Percentiles rank a stretch among this genome's conserved stretches.
Evolutionary conservation across 1,140 invertebrate genomes (phyloP).

Genomic region (Monochamus saltuarius): DNA sequence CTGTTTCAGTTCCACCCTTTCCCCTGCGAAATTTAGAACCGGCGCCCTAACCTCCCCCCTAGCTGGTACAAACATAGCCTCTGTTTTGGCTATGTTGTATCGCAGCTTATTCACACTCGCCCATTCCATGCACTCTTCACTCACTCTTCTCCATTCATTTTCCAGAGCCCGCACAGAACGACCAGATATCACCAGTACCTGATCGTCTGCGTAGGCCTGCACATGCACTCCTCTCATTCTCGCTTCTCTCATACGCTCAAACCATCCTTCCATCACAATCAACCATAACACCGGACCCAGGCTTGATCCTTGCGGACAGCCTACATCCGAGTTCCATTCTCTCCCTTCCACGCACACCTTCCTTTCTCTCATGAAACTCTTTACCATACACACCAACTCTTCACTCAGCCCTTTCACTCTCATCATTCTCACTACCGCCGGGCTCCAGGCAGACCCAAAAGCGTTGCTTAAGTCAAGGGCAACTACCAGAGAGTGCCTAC

Average conservation of each 20-base stretch:
- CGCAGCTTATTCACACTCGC: conserved; percentile 6
- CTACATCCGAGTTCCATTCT: conserved; percentile 13
- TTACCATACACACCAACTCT: neutral
- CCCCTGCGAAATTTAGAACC: too few species aligned
- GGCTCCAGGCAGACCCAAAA: conserved; percentile 21
- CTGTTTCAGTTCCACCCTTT: too few species aligned
- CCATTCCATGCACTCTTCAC: conserved; percentile 13
- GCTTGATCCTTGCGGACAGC: conserved; percentile 36
- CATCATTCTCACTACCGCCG: neutral
- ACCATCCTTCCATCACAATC: conserved; percentile 31
- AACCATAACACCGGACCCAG: conserved; percentile 33
- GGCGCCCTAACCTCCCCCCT: too few species aligned
- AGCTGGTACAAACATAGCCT: too few species aligned
- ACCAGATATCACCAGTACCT: conserved; percentile 19
- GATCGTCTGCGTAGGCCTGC: conserved; percentile 30
- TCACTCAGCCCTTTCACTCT: neutral
- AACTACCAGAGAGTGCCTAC: conserved; percentile 13
- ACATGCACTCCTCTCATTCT: neutral
- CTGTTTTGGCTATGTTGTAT: conserved; percentile 15
- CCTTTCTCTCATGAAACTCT: conserved; percentile 18
- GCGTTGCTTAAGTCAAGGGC: conserved; percentile 24
- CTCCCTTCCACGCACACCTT: conserved; percentile 18
- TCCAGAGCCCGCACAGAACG: conserved; percentile 20
- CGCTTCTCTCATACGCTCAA: conserved; percentile 15
- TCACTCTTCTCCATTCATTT: conserved; percentile 11